Evolutionary conservation across 2,888 invertebrate species (phyloP).

Genomic region (Lasioglossum marginatum): DNA sequence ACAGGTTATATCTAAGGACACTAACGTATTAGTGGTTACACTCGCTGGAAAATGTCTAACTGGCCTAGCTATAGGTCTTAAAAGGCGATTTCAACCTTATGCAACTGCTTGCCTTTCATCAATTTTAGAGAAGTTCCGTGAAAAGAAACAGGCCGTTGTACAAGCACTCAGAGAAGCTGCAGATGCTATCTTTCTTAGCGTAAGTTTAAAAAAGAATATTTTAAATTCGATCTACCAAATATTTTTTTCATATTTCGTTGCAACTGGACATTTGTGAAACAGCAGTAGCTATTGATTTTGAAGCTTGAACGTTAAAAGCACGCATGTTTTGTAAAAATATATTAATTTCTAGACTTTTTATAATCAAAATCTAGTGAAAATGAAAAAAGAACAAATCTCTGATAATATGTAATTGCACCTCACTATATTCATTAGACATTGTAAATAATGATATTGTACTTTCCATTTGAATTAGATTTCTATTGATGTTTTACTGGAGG

Average conservation of each 20-base stretch:
- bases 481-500: conserved; percentile 94
- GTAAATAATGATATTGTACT: conserved; percentile 21
- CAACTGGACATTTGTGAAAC: not conserved
- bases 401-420: not conserved
- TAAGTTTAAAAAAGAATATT: conserved; percentile 84
- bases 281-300: not conserved
- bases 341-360: not conserved
- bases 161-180: conserved; percentile 94
- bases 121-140: conserved; percentile 98
- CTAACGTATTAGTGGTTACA: conserved; percentile 97
- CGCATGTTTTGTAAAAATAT: not conserved
- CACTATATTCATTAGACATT: not conserved
- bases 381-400: not conserved
- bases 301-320: not conserved
- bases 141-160: conserved; percentile 97
- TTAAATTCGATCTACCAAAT: not conserved
- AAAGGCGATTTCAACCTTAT: conserved; percentile 94
- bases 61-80: conserved; percentile 93
- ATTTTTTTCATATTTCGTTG: not conserved
- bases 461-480: conserved; percentile 87
- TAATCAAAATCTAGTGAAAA: not conserved
- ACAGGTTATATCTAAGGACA: conserved; percentile 95
- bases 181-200: conserved; percentile 93
- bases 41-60: conserved; percentile 93
- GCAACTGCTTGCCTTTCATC: conserved; percentile 91